These are phyloP conservation scores for Ptychadena robeensis DNA, from an alignment of 2,797 vertebrate species.

Conservation along the genomic window DNA sequence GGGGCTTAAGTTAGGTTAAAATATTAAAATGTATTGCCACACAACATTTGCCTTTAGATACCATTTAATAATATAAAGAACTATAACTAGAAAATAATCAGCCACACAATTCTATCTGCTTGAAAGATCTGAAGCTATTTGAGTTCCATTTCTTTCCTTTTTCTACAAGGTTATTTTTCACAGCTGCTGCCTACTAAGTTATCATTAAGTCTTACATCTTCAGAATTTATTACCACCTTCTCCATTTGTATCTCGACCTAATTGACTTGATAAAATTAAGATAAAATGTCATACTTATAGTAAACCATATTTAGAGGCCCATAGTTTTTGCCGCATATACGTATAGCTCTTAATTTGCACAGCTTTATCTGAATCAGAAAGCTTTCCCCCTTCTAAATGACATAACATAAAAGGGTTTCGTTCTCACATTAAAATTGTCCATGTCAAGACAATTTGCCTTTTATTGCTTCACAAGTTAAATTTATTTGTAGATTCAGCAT, in stretches of 20 bases:
- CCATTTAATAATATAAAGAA: neutral
- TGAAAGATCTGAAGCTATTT: neutral
- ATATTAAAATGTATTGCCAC: neutral
- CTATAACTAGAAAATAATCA: neutral
- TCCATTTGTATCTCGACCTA: slow-evolving; percentile 45
- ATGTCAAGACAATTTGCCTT: slow-evolving; percentile 56
- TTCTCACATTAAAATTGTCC: slow-evolving; percentile 53
- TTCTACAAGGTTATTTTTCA: slow-evolving; percentile 29
- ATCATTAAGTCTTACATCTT: slow-evolving; percentile 39
- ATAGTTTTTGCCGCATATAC: slow-evolving; percentile 22
- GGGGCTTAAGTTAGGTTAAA: too few relatives aligned
- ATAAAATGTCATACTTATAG: slow-evolving; percentile 52
- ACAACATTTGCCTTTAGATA: neutral
- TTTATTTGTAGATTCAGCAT: slow-evolving; percentile 57
- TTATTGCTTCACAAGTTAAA: slow-evolving; percentile 59
- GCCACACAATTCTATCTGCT: neutral
- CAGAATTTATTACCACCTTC: slow-evolving; percentile 37
- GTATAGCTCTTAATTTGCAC: slow-evolving; percentile 50
- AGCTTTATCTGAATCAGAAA: slow-evolving; percentile 43
- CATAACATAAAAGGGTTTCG: slow-evolving; percentile 56
- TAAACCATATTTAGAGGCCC: slow-evolving; percentile 52
- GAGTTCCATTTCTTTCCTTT: neutral
- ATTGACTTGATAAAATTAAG: slow-evolving; percentile 57
- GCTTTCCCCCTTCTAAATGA: slow-evolving; percentile 54
- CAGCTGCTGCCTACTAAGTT: slow-evolving; percentile 23